A percentile compares a stretch with the other conserved stretches of the same genome.
These are phyloP conservation scores for Oeneis ivallda DNA, from an alignment of 2,888 invertebrate genomes.

Conservation along the genomic window DNA sequence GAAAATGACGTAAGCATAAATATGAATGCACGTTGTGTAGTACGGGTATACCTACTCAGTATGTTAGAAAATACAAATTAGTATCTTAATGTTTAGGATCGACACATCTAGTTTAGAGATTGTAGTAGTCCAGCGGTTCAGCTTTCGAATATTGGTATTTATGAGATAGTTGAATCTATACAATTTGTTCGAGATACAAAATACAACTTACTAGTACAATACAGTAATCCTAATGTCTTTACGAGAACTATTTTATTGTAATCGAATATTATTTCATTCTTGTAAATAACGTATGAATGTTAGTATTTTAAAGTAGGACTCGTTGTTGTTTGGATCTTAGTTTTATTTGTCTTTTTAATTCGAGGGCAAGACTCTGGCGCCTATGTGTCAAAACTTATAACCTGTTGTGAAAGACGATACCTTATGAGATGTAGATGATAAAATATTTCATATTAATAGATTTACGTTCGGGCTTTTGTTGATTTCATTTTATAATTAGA, in stretches of 20 bases:
- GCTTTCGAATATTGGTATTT: slow-evolving; percentile 79
- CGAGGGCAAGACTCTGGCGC: slow-evolving; percentile 57
- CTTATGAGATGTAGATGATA: slow-evolving; percentile 66
- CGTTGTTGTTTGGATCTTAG: slow-evolving; percentile 50
- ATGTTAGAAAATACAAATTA: slow-evolving; percentile 67
- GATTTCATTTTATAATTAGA: slow-evolving; percentile 51
- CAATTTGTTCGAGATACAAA: slow-evolving; percentile 63
- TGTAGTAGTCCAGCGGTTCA: slow-evolving; percentile 71
- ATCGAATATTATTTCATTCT: slow-evolving; percentile 54
- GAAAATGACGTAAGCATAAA: slow-evolving; percentile 2
- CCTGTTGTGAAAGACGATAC: slow-evolving; percentile 79
- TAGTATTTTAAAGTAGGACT: slow-evolving; percentile 63
- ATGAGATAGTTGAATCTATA: slow-evolving; percentile 67
- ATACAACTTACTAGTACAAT: slow-evolving; percentile 59
- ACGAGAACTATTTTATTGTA: slow-evolving; percentile 54
- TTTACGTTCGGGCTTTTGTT: slow-evolving; percentile 51
- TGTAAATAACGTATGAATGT: slow-evolving; percentile 73
- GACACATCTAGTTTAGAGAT: slow-evolving; percentile 69
- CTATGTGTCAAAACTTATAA: slow-evolving; percentile 59
- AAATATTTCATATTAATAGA: slow-evolving; percentile 67
- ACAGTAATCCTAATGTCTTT: slow-evolving; percentile 54
- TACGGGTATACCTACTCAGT: slow-evolving; percentile 62
- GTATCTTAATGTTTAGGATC: slow-evolving; percentile 62
- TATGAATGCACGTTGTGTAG: slow-evolving; percentile 58
- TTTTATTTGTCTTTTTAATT: slow-evolving; percentile 48